phyloP scores from a whole-genome alignment of 2,113 vertebrate genomes.

The Dipodomys spectabilis region DNA sequence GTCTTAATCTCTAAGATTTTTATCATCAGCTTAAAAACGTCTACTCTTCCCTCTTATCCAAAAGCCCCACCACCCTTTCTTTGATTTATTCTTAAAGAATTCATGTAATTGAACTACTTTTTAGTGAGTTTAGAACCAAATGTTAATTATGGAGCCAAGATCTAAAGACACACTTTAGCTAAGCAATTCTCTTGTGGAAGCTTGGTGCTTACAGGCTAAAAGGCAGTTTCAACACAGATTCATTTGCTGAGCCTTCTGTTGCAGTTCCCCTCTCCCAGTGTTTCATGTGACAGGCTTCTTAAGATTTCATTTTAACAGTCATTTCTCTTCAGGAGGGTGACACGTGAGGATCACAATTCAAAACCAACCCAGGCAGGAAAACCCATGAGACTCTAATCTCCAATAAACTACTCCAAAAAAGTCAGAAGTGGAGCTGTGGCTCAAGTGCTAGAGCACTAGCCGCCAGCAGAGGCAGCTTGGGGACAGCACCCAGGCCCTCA shows the following conservation, averaged over 20 bases:
- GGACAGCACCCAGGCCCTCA: too few relatives aligned
- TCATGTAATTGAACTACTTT: slow-evolving; percentile 40
- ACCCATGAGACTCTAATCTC: too few relatives aligned
- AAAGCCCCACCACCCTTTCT: neutral
- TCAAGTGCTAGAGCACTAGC: too few relatives aligned
- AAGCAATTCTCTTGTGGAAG: neutral
- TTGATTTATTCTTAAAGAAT: slow-evolving; percentile 23
- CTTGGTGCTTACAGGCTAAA: neutral
- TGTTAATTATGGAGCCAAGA: neutral
- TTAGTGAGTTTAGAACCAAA: slow-evolving; percentile 6
- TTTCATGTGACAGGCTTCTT: neutral
- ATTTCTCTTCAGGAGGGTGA: neutral
- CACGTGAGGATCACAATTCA: too few relatives aligned
- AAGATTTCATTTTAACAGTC: slow-evolving; percentile 18
- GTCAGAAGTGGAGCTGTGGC: too few relatives aligned
- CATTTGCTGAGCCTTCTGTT: neutral
- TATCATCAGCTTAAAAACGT: neutral
- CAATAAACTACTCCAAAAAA: too few relatives aligned
- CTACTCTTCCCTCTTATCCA: neutral
- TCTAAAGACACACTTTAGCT: slow-evolving; percentile 20
- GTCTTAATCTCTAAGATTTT: neutral
- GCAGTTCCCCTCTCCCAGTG: neutral
- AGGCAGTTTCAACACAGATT: neutral
- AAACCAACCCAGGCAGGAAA: too few relatives aligned
- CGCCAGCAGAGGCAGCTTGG: too few relatives aligned